Evolutionary conservation across 2,888 invertebrate species (phyloP).

Genomic region (Megalurothrips usitatus): DNA sequence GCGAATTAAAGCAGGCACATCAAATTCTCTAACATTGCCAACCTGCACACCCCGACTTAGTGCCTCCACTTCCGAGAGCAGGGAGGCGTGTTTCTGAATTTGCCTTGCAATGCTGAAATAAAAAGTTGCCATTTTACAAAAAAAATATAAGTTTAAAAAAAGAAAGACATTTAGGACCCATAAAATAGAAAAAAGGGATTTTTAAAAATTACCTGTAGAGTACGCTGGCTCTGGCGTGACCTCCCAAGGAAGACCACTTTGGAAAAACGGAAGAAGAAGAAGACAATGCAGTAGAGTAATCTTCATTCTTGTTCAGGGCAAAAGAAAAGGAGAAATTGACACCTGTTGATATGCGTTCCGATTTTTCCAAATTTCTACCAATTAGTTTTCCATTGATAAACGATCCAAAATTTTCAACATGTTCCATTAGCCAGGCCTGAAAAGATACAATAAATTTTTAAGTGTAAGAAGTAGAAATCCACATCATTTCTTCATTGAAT

Average conservation of each 20-base stretch:
- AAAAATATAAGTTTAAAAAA: not conserved
- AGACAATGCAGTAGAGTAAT: slow-evolving; percentile 10
- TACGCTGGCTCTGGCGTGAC: not conserved
- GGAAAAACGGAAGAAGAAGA: not conserved
- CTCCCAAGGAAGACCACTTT: not conserved
- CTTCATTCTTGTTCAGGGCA: not conserved
- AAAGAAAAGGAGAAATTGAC: slow-evolving; percentile 28
- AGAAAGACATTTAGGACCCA: not conserved
- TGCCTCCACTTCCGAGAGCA: slow-evolving; percentile 50
- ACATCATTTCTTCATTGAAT: not conserved
- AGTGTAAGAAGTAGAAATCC: not conserved
- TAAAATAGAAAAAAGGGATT: not conserved
- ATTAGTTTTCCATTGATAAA: slow-evolving; percentile 37
- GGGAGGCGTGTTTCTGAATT: slow-evolving; percentile 49
- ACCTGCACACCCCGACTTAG: slow-evolving; percentile 48
- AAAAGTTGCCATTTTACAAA: no score
- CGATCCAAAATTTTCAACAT: slow-evolving; percentile 38
- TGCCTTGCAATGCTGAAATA: slow-evolving; percentile 48
- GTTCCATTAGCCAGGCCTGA: slow-evolving; percentile 42
- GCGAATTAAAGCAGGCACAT: slow-evolving; percentile 47
- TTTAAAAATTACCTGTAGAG: not conserved
- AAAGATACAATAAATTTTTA: slow-evolving; percentile 31
- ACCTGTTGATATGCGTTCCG: slow-evolving; percentile 36
- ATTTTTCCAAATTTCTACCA: slow-evolving; percentile 34
- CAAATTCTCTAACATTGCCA: slow-evolving; percentile 48